Evolutionary conservation across 2,888 invertebrate species (phyloP).

Genomic region (Drosophila prostipennis): DNA sequence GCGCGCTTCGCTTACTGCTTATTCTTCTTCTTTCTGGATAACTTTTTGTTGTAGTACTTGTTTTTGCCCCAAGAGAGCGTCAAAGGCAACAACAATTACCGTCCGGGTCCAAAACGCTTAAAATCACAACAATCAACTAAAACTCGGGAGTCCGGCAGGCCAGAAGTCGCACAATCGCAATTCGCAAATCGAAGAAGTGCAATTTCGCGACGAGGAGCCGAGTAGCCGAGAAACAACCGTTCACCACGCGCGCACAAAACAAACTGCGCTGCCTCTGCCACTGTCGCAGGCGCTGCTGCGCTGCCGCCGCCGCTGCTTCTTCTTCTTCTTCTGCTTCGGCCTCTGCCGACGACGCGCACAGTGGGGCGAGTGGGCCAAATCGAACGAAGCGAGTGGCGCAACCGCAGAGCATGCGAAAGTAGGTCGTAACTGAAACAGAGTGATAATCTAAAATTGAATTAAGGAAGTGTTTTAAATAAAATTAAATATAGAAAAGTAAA

Average conservation of each 20-base stretch:
- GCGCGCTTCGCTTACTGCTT: slow-evolving; percentile 22
- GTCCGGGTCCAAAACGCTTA: not conserved
- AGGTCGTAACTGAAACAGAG: not conserved
- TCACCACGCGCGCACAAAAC: slow-evolving; percentile 64
- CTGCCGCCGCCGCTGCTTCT: slow-evolving; percentile 9
- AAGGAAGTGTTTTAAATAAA: too few species aligned
- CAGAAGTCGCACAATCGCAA: slow-evolving; percentile 11
- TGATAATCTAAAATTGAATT: too few species aligned
- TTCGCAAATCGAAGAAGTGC: slow-evolving; percentile 8
- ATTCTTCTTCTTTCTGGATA: slow-evolving; percentile 2
- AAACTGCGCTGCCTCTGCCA: slow-evolving; percentile 49
- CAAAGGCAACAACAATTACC: not conserved
- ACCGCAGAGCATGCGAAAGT: not conserved
- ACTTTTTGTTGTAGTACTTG: not conserved
- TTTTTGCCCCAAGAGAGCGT: not conserved
- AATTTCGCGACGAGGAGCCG: slow-evolving; percentile 20
- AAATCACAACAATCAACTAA: slow-evolving; percentile 10
- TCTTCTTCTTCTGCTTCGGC: slow-evolving; percentile 6
- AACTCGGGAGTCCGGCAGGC: not conserved
- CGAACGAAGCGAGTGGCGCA: slow-evolving; percentile 1
- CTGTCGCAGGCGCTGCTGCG: slow-evolving; percentile 2
- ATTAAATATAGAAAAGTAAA: too few species aligned
- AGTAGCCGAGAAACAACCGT: slow-evolving; percentile 46
- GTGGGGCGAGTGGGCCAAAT: not conserved
- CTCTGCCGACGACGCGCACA: slow-evolving; percentile 7